Percentiles rank a stretch among this genome's conserved stretches.
Evolutionary conservation across 2,113 vertebrate genomes (phyloP).

Genomic region (Cyphomyrus plagiostoma): DNA sequence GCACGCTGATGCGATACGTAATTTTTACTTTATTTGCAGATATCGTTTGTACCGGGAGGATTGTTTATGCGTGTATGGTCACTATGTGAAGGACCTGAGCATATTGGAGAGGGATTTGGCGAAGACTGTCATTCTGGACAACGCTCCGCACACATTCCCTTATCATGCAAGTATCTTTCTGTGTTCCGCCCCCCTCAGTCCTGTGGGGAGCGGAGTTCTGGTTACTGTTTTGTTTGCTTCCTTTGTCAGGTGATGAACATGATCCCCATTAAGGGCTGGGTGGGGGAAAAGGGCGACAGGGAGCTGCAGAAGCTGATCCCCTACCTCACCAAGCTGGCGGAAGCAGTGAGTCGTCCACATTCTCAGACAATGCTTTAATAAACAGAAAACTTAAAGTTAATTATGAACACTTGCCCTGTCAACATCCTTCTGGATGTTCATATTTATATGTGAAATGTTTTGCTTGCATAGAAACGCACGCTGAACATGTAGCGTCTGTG

Average conservation of each 20-base stretch:
- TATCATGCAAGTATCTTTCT: constrained; percentile 53
- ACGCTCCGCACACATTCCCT: constrained; percentile 63
- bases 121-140: constrained; percentile 69
- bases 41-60: constrained; percentile 67
- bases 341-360: constrained; percentile 47
- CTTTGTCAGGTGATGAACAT: constrained; percentile 65
- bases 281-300: constrained; percentile 51
- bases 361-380: neutral
- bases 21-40: constrained; percentile 36
- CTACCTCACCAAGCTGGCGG: constrained; percentile 57
- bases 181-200: neutral
- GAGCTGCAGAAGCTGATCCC: constrained; percentile 64
- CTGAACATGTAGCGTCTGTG: neutral
- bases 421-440: neutral
- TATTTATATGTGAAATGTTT: neutral
- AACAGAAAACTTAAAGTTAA: neutral
- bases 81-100: constrained; percentile 72
- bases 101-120: constrained; percentile 62
- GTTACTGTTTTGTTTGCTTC: neutral
- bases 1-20: neutral
- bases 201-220: neutral
- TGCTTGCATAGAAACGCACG: neutral
- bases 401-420: neutral
- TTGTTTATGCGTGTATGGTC: constrained; percentile 65
- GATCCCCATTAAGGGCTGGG: constrained; percentile 63